Base-by-base conservation (phyloP, 2,888 invertebrate species). In the Chrysolina americana region DNA sequence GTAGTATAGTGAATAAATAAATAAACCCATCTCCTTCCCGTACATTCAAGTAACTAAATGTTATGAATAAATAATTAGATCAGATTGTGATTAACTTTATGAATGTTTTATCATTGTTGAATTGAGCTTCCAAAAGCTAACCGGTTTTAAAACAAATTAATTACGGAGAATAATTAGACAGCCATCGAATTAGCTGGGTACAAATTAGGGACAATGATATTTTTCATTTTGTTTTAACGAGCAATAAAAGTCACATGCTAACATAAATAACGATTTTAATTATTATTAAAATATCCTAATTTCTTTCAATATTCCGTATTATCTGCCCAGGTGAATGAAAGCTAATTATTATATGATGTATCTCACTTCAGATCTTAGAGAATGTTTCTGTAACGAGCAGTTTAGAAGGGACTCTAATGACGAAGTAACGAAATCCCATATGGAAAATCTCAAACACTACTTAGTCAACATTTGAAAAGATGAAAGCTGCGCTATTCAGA, bases 401-500 rank as follows among this genome's bases (percentile, higher is more conserved):
- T 59, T 59, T 28, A 59, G n/a, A n/a, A 59, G 59, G n/a, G 59
- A 59, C 23, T 36, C 59, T 59, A 59, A 28, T 28, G 59, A 19
- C 50, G 50, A 17, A 36, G 59, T n/a, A 59, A 59, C 59, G 28
- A 28, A 59, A 36, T 59, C 59, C 59, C 59, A 36, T 59, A 59
- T 36, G 59, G 59, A 59, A 36, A 59, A 17, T 59, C 59, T 59
- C 59, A 59, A 59, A 36, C 36, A 36, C 36, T 59, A 59, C 28
- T 59, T 36, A 59, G 59, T 59, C 8, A 59, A 36, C 59, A 59
- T 59, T 28, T 36, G 59, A 59, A 59, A 36, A 59, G 36, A 59
- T 59, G 59, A 28, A 66, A 66, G 21, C 66, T 36, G 36, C 8
- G 36, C 36, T 66, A 66, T 66, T 66, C 9, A 50, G 66, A 36